These are phyloP conservation scores for Formica exsecta DNA, from an alignment of 1,140 invertebrate species.

Conservation along the genomic window DNA sequence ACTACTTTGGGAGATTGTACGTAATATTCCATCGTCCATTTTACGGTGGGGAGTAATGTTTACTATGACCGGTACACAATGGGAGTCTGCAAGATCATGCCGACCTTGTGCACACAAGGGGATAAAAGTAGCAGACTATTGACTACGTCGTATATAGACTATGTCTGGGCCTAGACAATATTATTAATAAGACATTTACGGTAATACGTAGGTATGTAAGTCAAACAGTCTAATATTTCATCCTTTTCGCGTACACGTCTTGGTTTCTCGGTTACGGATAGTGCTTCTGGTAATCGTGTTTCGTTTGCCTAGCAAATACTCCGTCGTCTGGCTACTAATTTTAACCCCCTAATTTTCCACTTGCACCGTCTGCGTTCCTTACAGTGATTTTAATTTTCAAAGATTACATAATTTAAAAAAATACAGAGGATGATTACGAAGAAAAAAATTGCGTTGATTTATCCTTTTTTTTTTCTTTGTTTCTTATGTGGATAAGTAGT, in stretches of 20 bases:
- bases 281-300: constrained; percentile 68
- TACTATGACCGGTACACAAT: constrained; percentile 73
- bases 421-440: constrained; percentile 62
- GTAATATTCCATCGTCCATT: constrained; percentile 75
- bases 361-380: constrained; percentile 52
- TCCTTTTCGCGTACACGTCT: constrained; percentile 52
- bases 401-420: constrained; percentile 53
- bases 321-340: constrained; percentile 59
- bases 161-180: constrained; percentile 65
- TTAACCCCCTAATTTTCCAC: constrained; percentile 69
- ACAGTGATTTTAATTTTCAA: constrained; percentile 57
- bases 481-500: constrained; percentile 9
- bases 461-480: neutral
- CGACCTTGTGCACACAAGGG: constrained; percentile 76
- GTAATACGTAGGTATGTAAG: constrained; percentile 77
- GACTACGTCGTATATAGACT: constrained; percentile 63
- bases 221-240: constrained; percentile 76
- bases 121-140: constrained; percentile 73
- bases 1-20: constrained; percentile 73
- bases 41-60: constrained; percentile 71
- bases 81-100: constrained; percentile 65
- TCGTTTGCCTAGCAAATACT: constrained; percentile 81
- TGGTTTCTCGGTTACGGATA: constrained; percentile 45
- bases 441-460: constrained; percentile 21
- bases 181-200: constrained; percentile 82